These are phyloP conservation scores for Steromphala cineraria DNA, from an alignment of 2,888 invertebrate species.

Conservation along the genomic window DNA sequence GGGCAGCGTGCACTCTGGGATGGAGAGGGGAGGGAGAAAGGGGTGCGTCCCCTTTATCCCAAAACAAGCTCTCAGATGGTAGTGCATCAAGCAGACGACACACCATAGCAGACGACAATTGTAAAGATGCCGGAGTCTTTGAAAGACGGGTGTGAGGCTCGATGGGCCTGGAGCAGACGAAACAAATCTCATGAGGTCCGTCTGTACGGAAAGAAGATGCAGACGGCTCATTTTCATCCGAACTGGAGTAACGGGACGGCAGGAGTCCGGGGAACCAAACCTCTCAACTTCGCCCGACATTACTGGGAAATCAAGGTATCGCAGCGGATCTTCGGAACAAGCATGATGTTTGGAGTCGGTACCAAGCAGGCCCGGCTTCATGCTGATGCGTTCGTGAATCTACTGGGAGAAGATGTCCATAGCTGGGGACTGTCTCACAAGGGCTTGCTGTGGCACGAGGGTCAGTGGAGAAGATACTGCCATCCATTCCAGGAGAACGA, in stretches of 20 bases:
- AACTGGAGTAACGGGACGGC: conserved; percentile 87
- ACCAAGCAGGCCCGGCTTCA: conserved; percentile 80
- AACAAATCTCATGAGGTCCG: conserved; percentile 79
- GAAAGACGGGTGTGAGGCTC: conserved; percentile 80
- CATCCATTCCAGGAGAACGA: conserved; percentile 84
- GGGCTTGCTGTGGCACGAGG: conserved; percentile 83
- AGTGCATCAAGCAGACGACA: conserved; percentile 9
- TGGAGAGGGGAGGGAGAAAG: neutral
- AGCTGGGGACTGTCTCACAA: conserved; percentile 86
- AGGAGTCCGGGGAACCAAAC: conserved; percentile 82
- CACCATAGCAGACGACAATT: conserved; percentile 30
- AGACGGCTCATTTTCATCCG: conserved; percentile 84
- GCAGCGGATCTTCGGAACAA: conserved; percentile 83
- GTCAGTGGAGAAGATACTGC: conserved; percentile 81
- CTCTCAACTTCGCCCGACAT: conserved; percentile 79
- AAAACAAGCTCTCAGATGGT: neutral
- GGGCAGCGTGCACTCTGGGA: neutral
- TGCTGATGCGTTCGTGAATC: conserved; percentile 82
- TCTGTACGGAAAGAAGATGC: conserved; percentile 75
- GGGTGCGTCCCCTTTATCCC: neutral
- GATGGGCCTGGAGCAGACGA: conserved; percentile 83
- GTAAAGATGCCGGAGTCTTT: conserved; percentile 45
- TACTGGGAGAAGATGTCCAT: conserved; percentile 83
- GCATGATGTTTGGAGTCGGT: conserved; percentile 86
- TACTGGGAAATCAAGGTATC: conserved; percentile 83